Conservation (phyloP, 2,113 vertebrate genomes). For the Tachysurus vachellii region DNA sequence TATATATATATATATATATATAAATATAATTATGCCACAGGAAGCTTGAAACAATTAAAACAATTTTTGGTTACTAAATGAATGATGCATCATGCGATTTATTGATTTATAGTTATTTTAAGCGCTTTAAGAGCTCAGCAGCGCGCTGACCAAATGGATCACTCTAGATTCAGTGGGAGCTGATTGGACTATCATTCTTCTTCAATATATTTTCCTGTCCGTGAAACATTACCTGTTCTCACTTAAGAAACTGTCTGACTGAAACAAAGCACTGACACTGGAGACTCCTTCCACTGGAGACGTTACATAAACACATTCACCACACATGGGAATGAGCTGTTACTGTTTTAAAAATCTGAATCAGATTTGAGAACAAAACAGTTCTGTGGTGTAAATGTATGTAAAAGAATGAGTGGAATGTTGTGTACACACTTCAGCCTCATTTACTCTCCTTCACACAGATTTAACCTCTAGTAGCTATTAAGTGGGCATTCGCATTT, state of each 20-base stretch:
- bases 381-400: not conserved
- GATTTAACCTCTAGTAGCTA: not conserved
- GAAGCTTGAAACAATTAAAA: not conserved
- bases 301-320: not conserved
- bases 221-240: not conserved
- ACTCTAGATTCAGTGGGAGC: not conserved
- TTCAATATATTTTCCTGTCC: not conserved
- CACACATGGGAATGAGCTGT: too few relatives aligned
- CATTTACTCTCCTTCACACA: conserved; percentile 1
- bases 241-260: not conserved
- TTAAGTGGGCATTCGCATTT: conserved; percentile 52
- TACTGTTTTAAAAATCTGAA: not conserved
- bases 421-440: conserved; percentile 2
- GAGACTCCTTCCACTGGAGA: not conserved
- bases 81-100: not conserved
- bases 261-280: not conserved
- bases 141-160: conserved; percentile 34
- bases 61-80: not conserved
- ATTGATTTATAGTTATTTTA: not conserved
- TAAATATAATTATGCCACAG: not conserved
- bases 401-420: not conserved
- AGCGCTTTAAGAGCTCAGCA: conserved; percentile 53
- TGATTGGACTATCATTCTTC: not conserved
- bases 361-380: not conserved
- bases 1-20: too few relatives aligned